A percentile compares a stretch with the other conserved stretches of the same genome.
phyloP scores from a whole-genome alignment of 2,888 invertebrate species.

The Ditylenchus weischeri region DNA sequence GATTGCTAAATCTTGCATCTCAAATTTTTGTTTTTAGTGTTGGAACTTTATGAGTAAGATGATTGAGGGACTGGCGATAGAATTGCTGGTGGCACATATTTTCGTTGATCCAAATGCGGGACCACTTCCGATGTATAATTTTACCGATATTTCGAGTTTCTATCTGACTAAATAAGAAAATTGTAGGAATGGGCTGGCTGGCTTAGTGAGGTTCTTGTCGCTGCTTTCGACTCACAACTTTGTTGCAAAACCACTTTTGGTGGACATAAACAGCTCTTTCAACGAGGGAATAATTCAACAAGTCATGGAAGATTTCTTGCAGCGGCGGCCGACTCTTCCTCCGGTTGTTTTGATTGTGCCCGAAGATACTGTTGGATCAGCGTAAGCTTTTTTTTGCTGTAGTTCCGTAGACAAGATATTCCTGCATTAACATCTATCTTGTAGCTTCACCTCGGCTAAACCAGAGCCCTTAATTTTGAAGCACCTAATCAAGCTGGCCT shows the following conservation, averaged over 20 bases:
- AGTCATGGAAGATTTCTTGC: conserved; percentile 2
- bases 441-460: conserved; percentile 7
- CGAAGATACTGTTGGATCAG: conserved; percentile 8
- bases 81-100: neutral
- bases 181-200: conserved; percentile 6
- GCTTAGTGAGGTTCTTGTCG: conserved; percentile 2
- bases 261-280: conserved; percentile 12
- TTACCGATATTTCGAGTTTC: neutral
- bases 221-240: conserved; percentile 7
- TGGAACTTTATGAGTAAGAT: conserved; percentile 14
- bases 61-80: conserved; percentile 14
- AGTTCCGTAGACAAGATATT: too few relatives aligned
- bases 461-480: conserved; percentile 9
- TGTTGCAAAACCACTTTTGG: conserved; percentile 3
- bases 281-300: neutral
- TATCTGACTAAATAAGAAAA: neutral
- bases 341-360: conserved; percentile 11
- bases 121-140: neutral
- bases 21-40: neutral
- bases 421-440: neutral
- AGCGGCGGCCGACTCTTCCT: conserved; percentile 6
- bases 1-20: too few relatives aligned
- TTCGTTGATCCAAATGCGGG: neutral
- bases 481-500: conserved; percentile 1
- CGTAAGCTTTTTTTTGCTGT: conserved; percentile 6